Conservation (phyloP, 2,888 invertebrate genomes). For the Acrobasis repandana region DNA sequence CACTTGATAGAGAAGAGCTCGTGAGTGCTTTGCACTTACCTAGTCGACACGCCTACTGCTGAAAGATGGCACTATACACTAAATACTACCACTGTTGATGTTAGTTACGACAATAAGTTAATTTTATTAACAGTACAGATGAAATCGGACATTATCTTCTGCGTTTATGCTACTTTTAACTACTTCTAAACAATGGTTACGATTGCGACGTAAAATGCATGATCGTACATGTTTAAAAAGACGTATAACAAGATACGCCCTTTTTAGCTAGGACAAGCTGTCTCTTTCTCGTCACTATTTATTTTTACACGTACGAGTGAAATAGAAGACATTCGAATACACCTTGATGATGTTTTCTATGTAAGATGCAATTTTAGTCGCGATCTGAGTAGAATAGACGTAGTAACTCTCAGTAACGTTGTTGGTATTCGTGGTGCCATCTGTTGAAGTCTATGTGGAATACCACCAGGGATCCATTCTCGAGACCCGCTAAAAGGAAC, state of each 20-base stretch:
- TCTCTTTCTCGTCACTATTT: neutral
- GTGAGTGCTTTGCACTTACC: too few species aligned
- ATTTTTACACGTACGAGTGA: too few species aligned
- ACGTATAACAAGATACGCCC: neutral
- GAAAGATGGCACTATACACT: conserved; percentile 10
- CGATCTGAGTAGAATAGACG: conserved; percentile 10
- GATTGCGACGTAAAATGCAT: neutral
- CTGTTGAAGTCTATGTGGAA: conserved; percentile 99
- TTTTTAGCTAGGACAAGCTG: neutral
- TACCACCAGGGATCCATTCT: conserved; percentile 98
- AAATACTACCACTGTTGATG: conserved; percentile 12
- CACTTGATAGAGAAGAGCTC: too few species aligned
- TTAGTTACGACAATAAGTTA: neutral
- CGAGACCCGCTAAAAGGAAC: conserved; percentile 97
- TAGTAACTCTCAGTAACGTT: conserved; percentile 87
- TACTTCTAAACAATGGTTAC: conserved; percentile 19
- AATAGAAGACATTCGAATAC: neutral
- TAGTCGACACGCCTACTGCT: neutral
- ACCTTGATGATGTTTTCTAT: neutral
- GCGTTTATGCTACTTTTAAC: conserved; percentile 9
- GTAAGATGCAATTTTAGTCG: conserved; percentile 1
- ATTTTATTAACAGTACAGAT: conserved; percentile 20
- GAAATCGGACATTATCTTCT: conserved; percentile 10
- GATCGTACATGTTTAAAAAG: neutral
- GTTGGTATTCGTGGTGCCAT: conserved; percentile 98